These are phyloP conservation scores for Sceloporus tristichus DNA, from an alignment of 2,113 vertebrate species.

Conservation along the genomic window DNA sequence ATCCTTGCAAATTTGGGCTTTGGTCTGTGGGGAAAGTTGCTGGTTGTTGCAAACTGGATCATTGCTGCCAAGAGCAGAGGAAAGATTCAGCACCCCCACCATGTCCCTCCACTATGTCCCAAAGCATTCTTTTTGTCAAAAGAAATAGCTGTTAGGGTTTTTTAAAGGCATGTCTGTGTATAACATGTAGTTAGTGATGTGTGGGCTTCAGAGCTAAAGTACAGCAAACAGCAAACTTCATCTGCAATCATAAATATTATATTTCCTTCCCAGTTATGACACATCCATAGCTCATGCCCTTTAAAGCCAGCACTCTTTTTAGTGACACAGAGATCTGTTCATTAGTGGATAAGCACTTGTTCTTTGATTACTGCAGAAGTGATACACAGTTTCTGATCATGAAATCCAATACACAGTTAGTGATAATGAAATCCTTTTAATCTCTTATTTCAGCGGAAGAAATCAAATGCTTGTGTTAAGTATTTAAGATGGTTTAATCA, in stretches of 20 bases:
- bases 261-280: constrained; percentile 16
- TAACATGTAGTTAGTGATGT: neutral
- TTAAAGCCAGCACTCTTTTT: constrained; percentile 48
- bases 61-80: neutral
- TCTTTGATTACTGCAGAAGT: constrained; percentile 61
- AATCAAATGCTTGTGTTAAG: constrained; percentile 47
- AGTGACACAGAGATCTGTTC: constrained; percentile 38
- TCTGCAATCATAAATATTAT: constrained; percentile 8
- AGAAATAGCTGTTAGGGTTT: neutral
- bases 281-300: constrained; percentile 35
- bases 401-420: constrained; percentile 39
- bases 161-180: neutral
- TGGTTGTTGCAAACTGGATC: neutral
- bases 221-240: constrained; percentile 38
- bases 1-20: neutral
- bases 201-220: constrained; percentile 40
- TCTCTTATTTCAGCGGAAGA: constrained; percentile 48
- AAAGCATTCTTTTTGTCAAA: neutral
- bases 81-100: neutral
- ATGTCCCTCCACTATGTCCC: neutral
- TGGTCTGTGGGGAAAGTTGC: no score
- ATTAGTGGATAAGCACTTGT: constrained; percentile 65
- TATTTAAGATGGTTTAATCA: constrained; percentile 55
- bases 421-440: constrained; percentile 69
- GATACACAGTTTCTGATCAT: constrained; percentile 59